Percentiles rank a stretch among this genome's conserved stretches.
phyloP scores from a whole-genome alignment of 30 jellyfish, hydroid and myxozoan genomes.

The Sanderia malayensis region DNA sequence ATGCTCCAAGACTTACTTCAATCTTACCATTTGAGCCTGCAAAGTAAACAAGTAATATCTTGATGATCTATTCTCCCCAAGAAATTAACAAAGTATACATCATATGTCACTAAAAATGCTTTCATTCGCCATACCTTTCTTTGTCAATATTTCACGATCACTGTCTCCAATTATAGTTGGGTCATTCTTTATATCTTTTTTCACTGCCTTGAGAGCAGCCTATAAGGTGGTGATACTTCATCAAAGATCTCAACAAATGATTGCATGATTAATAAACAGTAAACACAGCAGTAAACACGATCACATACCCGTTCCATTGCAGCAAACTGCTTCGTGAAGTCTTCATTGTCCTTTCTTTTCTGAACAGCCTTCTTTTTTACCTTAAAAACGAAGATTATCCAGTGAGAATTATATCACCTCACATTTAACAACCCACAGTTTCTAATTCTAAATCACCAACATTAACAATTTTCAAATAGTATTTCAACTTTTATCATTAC shows the following conservation, averaged over 20 bases:
- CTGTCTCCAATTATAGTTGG: constrained; percentile 64
- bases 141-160: constrained; percentile 55
- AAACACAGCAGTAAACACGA: background rate
- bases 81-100: background rate
- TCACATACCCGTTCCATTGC: constrained; percentile 73
- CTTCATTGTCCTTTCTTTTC: constrained; percentile 78
- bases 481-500: too few species aligned
- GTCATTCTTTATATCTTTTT: constrained; percentile 60
- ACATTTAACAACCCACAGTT: background rate
- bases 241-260: background rate
- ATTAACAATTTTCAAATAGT: background rate
- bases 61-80: background rate
- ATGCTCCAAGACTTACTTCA: constrained; percentile 2
- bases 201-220: constrained; percentile 96
- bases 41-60: background rate
- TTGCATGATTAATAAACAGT: background rate
- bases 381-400: constrained; percentile 15
- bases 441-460: background rate
- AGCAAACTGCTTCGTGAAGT: constrained; percentile 52
- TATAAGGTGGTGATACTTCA: too few species aligned
- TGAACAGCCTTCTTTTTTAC: constrained; percentile 76
- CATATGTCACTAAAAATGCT: background rate
- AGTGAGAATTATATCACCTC: background rate
- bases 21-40: constrained; percentile 10
- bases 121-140: constrained; percentile 34